Conservation (phyloP, 2,888 invertebrate species). For the Drosophila paramelanica region DNA sequence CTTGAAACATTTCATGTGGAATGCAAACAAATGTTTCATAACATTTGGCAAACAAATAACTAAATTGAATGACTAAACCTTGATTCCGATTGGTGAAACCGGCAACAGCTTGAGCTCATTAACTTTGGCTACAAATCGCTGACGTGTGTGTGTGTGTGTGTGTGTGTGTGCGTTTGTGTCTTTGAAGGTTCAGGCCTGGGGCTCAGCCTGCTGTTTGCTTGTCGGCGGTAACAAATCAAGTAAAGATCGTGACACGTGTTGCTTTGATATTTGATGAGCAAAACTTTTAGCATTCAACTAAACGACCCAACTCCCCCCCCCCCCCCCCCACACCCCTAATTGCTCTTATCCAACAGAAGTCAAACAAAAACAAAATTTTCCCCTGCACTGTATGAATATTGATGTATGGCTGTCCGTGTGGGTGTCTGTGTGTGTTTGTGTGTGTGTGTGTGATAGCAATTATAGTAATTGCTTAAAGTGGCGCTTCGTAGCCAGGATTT, state of each 20-base stretch:
- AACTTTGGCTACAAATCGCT: conserved; percentile 31
- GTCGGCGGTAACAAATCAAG: conserved; percentile 50
- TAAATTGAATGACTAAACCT: conserved; percentile 53
- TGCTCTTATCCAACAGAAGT: conserved; percentile 35
- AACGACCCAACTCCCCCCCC: neutral
- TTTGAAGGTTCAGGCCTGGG: conserved; percentile 52
- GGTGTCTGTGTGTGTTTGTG: conserved; percentile 15
- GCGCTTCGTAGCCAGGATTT: conserved; percentile 52
- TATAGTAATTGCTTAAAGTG: conserved; percentile 74
- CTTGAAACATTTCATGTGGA: conserved; percentile 1
- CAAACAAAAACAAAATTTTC: conserved; percentile 69
- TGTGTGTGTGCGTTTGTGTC: conserved; percentile 5
- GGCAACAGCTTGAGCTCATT: conserved; percentile 68
- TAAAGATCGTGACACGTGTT: conserved; percentile 70
- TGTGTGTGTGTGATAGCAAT: conserved; percentile 57
- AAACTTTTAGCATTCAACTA: conserved; percentile 50
- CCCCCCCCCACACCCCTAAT: neutral
- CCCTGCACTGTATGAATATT: conserved; percentile 57
- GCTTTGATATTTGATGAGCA: conserved; percentile 79
- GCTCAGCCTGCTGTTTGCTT: conserved; percentile 30
- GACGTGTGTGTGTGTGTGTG: conserved; percentile 1
- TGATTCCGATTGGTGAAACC: conserved; percentile 16
- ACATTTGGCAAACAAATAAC: conserved; percentile 42
- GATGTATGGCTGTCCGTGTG: conserved; percentile 35
- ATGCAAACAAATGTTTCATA: conserved; percentile 37